Conservation (phyloP, 2,797 vertebrate species). For the Pipistrellus kuhlii region DNA sequence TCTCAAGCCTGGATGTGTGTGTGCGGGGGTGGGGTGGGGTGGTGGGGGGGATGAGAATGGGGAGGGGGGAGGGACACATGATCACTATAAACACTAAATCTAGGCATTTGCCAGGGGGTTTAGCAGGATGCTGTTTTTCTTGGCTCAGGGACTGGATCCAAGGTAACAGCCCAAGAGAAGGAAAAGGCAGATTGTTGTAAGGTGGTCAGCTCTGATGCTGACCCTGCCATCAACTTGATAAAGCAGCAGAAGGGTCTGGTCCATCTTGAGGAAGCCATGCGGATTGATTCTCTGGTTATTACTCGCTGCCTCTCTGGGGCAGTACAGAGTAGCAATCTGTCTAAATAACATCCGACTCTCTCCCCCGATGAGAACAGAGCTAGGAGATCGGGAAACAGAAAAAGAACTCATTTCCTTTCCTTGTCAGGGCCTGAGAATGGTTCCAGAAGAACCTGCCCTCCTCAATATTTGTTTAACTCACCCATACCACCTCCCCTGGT, state of each 20-base stretch:
- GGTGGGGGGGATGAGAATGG: no score
- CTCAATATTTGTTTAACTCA: background rate
- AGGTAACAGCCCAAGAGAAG: background rate
- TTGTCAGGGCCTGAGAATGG: background rate
- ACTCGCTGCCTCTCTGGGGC: background rate
- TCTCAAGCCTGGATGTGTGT: background rate
- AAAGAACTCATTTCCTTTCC: background rate
- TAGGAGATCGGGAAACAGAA: background rate
- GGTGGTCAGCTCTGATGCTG: background rate
- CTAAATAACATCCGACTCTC: background rate
- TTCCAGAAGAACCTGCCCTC: background rate
- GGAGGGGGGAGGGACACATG: background rate
- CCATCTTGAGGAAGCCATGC: background rate
- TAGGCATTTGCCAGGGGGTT: background rate
- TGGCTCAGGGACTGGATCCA: background rate
- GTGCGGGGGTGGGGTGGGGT: no score
- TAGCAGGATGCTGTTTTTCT: background rate
- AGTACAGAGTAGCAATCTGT: background rate
- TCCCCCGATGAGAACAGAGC: background rate
- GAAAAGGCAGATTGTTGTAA: background rate
- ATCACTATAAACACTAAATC: background rate
- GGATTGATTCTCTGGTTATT: background rate
- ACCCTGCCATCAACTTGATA: background rate
- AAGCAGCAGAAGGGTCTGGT: background rate
- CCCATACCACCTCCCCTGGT: background rate